Conservation (phyloP, 2,888 invertebrate species). For the Pterobdella sp. region DNA sequence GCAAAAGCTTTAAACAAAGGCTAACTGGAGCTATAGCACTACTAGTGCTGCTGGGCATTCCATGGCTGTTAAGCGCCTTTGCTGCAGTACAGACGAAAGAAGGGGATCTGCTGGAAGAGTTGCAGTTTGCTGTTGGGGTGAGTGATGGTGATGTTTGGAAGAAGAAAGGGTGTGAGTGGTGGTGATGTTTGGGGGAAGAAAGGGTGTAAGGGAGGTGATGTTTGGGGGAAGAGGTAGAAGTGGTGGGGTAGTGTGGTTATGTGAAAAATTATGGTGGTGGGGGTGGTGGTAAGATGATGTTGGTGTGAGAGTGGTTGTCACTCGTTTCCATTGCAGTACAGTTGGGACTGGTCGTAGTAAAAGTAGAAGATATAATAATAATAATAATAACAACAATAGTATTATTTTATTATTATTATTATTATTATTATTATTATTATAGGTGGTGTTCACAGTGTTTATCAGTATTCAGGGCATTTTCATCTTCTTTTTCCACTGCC, state of each 20-base stretch:
- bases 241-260: neutral
- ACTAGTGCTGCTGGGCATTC: conserved; percentile 2
- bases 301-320: too few relatives aligned
- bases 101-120: neutral
- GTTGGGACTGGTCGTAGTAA: too few relatives aligned
- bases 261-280: neutral
- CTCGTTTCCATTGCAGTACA: too few relatives aligned
- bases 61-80: conserved; percentile 1
- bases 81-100: neutral
- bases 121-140: conserved; percentile 7
- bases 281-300: too few relatives aligned
- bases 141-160: neutral
- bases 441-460: conserved; percentile 1
- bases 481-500: conserved; percentile 12
- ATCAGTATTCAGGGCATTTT: neutral
- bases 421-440: too few relatives aligned
- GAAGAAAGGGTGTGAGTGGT: neutral
- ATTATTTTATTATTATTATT: too few relatives aligned
- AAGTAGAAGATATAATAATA: too few relatives aligned
- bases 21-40: neutral
- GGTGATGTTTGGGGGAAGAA: neutral
- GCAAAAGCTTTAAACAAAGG: neutral
- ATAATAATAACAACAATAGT: too few relatives aligned
- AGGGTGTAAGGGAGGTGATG: neutral
- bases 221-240: neutral